Conservation (phyloP, 2,113 vertebrate genomes). For the Pedionomus torquatus region DNA sequence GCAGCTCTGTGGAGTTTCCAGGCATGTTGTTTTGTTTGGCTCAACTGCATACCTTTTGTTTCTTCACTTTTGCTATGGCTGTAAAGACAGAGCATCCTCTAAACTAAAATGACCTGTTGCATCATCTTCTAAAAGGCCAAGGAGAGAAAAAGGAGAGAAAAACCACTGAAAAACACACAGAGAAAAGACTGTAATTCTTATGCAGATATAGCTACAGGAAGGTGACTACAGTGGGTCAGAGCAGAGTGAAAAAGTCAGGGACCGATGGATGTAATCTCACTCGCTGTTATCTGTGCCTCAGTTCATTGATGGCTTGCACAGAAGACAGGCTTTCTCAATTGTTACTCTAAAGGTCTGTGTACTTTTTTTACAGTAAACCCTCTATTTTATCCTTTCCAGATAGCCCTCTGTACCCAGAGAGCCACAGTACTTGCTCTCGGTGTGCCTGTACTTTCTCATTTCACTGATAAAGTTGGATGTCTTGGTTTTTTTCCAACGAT, state of each 20-base stretch:
- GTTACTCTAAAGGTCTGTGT: neutral
- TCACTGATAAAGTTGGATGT: neutral
- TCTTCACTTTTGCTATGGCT: neutral
- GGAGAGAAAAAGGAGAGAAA: neutral
- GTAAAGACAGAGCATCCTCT: neutral
- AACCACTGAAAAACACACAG: neutral
- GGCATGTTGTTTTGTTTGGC: neutral
- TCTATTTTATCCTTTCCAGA: neutral
- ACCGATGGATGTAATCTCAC: neutral
- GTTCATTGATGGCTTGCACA: neutral
- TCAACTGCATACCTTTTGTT: neutral
- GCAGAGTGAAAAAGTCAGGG: neutral
- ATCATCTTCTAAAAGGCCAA: neutral
- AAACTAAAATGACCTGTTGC: neutral
- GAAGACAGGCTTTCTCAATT: neutral
- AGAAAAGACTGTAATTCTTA: neutral
- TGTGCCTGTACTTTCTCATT: neutral
- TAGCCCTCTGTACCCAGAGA: neutral
- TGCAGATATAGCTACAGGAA: neutral
- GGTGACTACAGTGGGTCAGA: accelerated
- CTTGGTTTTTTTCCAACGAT: neutral
- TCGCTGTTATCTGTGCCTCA: neutral
- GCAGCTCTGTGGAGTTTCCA: neutral
- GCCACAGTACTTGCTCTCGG: neutral
- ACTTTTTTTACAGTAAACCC: neutral